Conservation (phyloP, 30 jellyfish, hydroid and myxozoan genomes). For the Cassiopea andromeda region DNA sequence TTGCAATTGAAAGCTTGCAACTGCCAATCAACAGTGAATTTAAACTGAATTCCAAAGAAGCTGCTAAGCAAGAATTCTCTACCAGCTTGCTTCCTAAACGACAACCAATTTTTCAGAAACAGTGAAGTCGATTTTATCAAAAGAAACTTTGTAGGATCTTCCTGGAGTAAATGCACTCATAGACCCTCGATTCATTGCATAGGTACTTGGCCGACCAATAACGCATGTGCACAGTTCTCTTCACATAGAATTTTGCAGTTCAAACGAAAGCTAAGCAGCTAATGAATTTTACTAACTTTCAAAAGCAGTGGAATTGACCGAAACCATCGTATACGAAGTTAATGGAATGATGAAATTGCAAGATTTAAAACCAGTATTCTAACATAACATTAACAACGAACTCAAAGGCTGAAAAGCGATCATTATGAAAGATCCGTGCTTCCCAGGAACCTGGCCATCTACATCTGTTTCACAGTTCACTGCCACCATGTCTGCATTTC, state of each 20-base stretch:
- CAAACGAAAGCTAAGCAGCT: neutral
- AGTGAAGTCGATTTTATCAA: neutral
- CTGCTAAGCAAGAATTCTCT: neutral
- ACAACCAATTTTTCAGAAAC: neutral
- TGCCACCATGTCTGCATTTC: conserved; percentile 60
- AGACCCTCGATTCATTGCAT: neutral
- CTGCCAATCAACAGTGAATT: neutral
- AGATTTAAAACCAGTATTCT: neutral
- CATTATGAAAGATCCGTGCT: conserved; percentile 44
- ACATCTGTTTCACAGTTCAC: conserved; percentile 71
- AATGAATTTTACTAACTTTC: neutral
- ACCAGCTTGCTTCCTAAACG: neutral
- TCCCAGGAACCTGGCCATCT: conserved; percentile 81
- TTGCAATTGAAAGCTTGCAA: neutral
- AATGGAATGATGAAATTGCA: neutral
- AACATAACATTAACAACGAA: neutral
- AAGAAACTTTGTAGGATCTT: too few species aligned
- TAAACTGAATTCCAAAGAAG: neutral
- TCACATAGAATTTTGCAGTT: neutral
- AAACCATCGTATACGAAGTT: neutral
- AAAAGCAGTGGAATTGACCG: neutral
- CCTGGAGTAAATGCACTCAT: too few species aligned
- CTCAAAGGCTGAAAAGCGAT: neutral
- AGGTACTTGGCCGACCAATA: neutral
- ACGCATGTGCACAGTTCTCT: neutral